Evolutionary conservation across 2,888 invertebrate species (phyloP).

Genomic region (Frankliniella fusca): DNA sequence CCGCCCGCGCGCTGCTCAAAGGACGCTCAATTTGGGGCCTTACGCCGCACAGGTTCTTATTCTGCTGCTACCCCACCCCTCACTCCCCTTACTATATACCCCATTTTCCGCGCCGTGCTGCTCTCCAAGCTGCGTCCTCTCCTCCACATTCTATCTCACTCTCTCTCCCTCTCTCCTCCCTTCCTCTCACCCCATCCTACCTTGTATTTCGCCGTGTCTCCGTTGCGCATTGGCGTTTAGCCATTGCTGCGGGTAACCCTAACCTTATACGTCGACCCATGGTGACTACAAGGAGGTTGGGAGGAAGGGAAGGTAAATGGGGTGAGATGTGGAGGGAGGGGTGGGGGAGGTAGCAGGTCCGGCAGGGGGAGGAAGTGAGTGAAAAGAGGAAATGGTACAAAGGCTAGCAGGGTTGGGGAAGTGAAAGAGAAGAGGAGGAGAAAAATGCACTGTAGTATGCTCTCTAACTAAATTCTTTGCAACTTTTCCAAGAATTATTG

Average conservation of each 20-base stretch:
- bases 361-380: too few species aligned
- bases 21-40: conserved; percentile 22
- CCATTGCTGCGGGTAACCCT: not conserved
- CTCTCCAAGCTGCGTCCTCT: not conserved
- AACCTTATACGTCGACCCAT: not conserved
- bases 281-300: not conserved
- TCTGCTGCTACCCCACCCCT: too few species aligned
- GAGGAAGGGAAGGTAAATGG: not conserved
- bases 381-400: too few species aligned
- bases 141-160: not conserved
- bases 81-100: not conserved
- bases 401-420: too few species aligned
- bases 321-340: too few species aligned
- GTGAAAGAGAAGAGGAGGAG: too few species aligned
- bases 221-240: not conserved
- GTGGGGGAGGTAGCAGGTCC: too few species aligned
- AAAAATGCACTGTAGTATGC: too few species aligned
- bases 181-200: not conserved
- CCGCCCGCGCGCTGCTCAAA: conserved; percentile 12
- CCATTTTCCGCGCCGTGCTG: not conserved
- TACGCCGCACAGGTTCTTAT: conserved; percentile 9
- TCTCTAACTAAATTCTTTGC: too few species aligned
- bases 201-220: too few species aligned
- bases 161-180: not conserved
- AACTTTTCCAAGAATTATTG: too few species aligned